These are phyloP conservation scores for Miichthys miiuy DNA, from an alignment of 2,797 vertebrate species.

Conservation along the genomic window DNA sequence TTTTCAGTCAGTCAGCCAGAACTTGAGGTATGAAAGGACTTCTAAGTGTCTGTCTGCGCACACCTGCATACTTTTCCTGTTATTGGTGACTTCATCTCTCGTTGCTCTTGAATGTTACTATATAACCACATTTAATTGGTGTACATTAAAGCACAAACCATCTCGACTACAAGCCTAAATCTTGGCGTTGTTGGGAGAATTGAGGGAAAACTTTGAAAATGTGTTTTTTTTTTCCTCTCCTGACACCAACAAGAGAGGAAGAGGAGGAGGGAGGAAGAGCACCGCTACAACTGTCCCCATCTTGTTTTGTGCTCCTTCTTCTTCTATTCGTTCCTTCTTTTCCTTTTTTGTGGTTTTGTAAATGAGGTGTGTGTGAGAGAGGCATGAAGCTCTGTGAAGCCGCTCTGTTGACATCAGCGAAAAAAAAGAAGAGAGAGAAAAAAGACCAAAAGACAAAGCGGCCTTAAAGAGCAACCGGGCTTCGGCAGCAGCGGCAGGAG, in stretches of 20 bases:
- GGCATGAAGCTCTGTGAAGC: constrained; percentile 81
- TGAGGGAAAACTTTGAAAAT: constrained; percentile 76
- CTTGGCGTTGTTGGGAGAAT: constrained; percentile 62
- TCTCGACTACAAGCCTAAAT: constrained; percentile 48
- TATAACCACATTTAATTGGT: constrained; percentile 77
- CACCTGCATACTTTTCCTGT: constrained; percentile 46
- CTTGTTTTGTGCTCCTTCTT: constrained; percentile 71
- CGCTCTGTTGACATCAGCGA: constrained; percentile 87
- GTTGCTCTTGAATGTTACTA: constrained; percentile 46
- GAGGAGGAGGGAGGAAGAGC: constrained; percentile 63
- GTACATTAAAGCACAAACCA: constrained; percentile 69
- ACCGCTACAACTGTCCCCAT: constrained; percentile 71
- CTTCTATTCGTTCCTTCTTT: constrained; percentile 61
- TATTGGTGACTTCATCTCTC: constrained; percentile 59
- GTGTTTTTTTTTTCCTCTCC: constrained; percentile 61
- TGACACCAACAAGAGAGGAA: constrained; percentile 56
- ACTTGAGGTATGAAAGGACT: constrained; percentile 40
- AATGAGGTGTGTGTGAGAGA: constrained; percentile 81
- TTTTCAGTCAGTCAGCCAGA: constrained; percentile 64
- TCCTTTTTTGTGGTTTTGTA: constrained; percentile 83
- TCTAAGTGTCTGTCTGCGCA: constrained; percentile 28
- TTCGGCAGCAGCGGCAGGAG: constrained; percentile 65
- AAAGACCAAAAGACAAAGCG: constrained; percentile 76
- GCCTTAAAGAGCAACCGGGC: constrained; percentile 82
- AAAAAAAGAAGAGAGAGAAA: constrained; percentile 61